phyloP scores from a whole-genome alignment of 2,888 invertebrate species.

The Amiota minor region DNA sequence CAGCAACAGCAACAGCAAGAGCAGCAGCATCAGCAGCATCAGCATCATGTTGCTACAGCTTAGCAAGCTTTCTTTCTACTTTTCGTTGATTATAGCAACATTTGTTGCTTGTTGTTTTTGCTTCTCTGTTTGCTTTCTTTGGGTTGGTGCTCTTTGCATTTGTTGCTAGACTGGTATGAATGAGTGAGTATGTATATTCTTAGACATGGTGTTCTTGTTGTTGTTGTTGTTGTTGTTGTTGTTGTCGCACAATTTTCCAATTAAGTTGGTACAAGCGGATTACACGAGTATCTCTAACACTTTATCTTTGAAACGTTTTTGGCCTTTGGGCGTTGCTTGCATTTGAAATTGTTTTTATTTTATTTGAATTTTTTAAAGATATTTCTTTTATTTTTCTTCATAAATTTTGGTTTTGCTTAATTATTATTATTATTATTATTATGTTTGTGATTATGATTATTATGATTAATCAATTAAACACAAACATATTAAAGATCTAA shows the following conservation, averaged over 20 bases:
- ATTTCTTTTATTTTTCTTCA: not conserved
- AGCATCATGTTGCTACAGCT: not conserved
- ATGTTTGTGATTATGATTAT: not conserved
- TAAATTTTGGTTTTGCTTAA: not conserved
- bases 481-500: not conserved
- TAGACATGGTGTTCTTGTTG: conserved; percentile 10
- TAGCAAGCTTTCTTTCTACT: too few relatives aligned
- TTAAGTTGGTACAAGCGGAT: conserved; percentile 43
- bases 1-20: not conserved
- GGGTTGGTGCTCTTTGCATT: not conserved
- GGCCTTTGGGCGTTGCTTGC: conserved; percentile 31
- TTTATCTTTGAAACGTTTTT: conserved; percentile 35
- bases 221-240: conserved; percentile 10
- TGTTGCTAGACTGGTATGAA: not conserved
- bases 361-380: not conserved
- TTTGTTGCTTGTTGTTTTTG: not conserved
- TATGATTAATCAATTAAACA: not conserved
- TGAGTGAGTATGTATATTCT: not conserved
- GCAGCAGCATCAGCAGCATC: not conserved
- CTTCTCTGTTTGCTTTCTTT: not conserved
- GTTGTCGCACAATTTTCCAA: conserved; percentile 41
- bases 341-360: conserved; percentile 8
- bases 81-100: too few relatives aligned
- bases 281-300: conserved; percentile 39
- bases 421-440: conserved; percentile 14